These are phyloP conservation scores for Rhinoderma darwinii DNA, from an alignment of 2,113 vertebrate species.

Conservation along the genomic window DNA sequence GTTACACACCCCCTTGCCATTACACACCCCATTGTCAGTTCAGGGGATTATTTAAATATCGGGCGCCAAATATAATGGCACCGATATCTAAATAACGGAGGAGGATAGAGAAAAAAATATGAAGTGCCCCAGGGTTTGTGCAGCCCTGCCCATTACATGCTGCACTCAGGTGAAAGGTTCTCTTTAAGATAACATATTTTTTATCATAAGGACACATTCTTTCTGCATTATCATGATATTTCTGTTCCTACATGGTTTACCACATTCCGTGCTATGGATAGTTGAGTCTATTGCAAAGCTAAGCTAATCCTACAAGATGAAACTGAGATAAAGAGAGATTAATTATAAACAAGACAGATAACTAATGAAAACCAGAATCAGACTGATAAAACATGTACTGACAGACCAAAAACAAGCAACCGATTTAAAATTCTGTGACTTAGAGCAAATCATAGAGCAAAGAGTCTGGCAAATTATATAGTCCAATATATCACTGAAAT, in stretches of 20 bases:
- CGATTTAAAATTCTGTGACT: neutral
- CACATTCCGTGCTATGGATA: neutral
- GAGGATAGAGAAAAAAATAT: too few species aligned
- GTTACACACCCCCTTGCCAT: too few species aligned
- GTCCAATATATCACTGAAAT: neutral
- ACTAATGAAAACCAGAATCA: constrained; percentile 36
- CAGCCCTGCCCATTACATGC: too few species aligned
- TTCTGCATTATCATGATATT: neutral
- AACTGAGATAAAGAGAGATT: constrained; percentile 34
- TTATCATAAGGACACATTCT: neutral
- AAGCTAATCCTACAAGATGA: constrained; percentile 17
- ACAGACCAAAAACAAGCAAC: neutral
- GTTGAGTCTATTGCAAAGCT: constrained; percentile 6
- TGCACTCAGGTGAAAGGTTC: too few species aligned
- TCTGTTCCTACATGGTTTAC: constrained; percentile 4
- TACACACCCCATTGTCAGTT: too few species aligned
- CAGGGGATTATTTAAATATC: too few species aligned
- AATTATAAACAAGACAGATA: constrained; percentile 28
- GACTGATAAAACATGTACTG: neutral
- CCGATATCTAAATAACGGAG: too few species aligned
- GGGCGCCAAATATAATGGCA: too few species aligned
- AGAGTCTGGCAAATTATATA: neutral
- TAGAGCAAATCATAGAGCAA: neutral
- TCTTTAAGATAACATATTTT: neutral
- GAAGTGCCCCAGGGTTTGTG: too few species aligned